Percentiles rank a stretch among this genome's conserved stretches.
Conservation (phyloP, 92 coral and sea anemone genomes). For the Zoanthus gigantus region DNA sequence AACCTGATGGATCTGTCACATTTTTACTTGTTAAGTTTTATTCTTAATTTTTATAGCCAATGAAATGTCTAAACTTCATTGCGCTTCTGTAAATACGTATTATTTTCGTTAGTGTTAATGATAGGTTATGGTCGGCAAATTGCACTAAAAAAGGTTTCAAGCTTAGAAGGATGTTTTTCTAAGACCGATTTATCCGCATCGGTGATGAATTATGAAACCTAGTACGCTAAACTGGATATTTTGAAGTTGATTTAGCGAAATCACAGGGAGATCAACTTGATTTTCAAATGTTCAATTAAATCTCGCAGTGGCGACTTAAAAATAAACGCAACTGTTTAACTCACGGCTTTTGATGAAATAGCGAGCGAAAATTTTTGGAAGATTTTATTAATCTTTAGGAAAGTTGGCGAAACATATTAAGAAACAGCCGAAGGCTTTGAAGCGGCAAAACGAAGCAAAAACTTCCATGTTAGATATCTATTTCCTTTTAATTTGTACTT, state of each 20-base stretch:
- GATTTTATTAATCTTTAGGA: background rate
- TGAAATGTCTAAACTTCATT: background rate
- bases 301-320: conserved; percentile 8
- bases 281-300: conserved; percentile 42
- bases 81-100: background rate
- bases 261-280: conserved; percentile 11
- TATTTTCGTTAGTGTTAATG: background rate
- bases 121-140: background rate
- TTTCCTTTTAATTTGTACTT: conserved; percentile 45
- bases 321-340: conserved; percentile 40
- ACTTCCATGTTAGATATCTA: conserved; percentile 30
- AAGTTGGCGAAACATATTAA: background rate
- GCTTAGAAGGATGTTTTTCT: background rate
- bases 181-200: background rate
- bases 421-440: conserved; percentile 30
- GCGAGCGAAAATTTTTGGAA: background rate
- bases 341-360: background rate
- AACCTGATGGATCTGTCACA: background rate
- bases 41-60: background rate
- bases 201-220: background rate
- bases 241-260: conserved; percentile 10
- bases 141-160: background rate
- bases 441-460: conserved; percentile 20
- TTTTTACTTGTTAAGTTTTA: conserved; percentile 19
- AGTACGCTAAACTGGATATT: background rate